Percentiles rank a stretch among this genome's conserved stretches.
These are phyloP conservation scores for Leptodirus hochenwartii DNA, from an alignment of 2,888 invertebrate genomes.

Conservation along the genomic window DNA sequence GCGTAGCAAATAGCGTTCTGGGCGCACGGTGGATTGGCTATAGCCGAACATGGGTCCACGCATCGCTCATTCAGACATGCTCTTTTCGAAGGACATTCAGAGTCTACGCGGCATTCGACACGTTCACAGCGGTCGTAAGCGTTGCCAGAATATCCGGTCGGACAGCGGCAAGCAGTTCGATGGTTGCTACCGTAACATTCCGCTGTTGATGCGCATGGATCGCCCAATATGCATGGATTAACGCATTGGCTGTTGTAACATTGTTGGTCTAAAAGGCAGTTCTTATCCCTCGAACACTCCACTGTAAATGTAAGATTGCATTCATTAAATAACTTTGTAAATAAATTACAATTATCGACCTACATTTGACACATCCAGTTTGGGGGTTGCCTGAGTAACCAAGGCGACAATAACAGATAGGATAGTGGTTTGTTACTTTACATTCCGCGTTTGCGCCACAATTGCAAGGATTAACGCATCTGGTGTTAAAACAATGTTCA, in stretches of 20 bases:
- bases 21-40: conserved; percentile 55
- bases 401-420: conserved; percentile 63
- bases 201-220: conserved; percentile 70
- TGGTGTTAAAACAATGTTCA: conserved; percentile 65
- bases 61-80: conserved; percentile 57
- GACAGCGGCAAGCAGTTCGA: conserved; percentile 63
- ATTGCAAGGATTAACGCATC: conserved; percentile 69
- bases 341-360: conserved; percentile 14
- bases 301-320: conserved; percentile 32
- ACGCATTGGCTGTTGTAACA: conserved; percentile 71
- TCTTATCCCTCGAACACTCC: conserved; percentile 65
- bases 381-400: conserved; percentile 79
- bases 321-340: conserved; percentile 8
- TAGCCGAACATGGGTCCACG: conserved; percentile 54
- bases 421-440: conserved; percentile 64
- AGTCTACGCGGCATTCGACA: conserved; percentile 59
- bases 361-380: conserved; percentile 58
- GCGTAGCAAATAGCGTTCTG: conserved; percentile 67
- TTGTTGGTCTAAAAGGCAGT: conserved; percentile 61
- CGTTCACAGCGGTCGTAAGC: conserved; percentile 61
- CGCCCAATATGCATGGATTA: conserved; percentile 59
- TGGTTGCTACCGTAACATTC: conserved; percentile 70
- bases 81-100: conserved; percentile 60
- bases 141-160: conserved; percentile 54
- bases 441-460: conserved; percentile 74